phyloP scores from a whole-genome alignment of 1,140 invertebrate species.

The Drosophila santomea region DNA sequence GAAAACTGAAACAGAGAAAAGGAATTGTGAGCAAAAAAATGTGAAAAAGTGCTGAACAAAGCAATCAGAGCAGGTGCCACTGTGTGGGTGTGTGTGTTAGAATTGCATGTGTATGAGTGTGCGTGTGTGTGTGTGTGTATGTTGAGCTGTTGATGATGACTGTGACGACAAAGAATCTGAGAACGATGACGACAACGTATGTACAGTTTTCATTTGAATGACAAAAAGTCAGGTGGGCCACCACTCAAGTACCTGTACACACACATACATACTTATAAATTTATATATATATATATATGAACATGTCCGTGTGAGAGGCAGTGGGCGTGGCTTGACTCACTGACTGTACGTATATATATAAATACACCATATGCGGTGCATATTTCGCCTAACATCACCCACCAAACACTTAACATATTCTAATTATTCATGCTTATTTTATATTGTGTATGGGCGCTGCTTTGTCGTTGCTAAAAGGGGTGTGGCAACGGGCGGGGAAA shows the following conservation, averaged over 20 bases:
- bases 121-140: constrained; percentile 13
- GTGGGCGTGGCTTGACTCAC: constrained; percentile 69
- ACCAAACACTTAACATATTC: constrained; percentile 84
- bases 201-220: constrained; percentile 84
- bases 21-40: constrained; percentile 70
- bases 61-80: constrained; percentile 74
- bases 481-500: neutral
- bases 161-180: constrained; percentile 52
- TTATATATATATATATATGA: constrained; percentile 32
- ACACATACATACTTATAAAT: constrained; percentile 31
- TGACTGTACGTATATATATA: constrained; percentile 65
- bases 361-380: constrained; percentile 77
- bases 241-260: constrained; percentile 65
- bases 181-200: constrained; percentile 67
- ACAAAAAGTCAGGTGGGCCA: constrained; percentile 83
- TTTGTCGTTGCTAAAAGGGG: constrained; percentile 17
- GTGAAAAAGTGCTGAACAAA: constrained; percentile 72
- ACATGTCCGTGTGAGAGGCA: constrained; percentile 36
- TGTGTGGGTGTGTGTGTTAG: constrained; percentile 18
- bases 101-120: constrained; percentile 3
- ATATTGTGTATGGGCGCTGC: constrained; percentile 70
- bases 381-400: constrained; percentile 22
- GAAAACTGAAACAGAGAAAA: constrained; percentile 62
- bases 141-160: constrained; percentile 58
- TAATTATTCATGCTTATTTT: constrained; percentile 85